A percentile compares a stretch with the other conserved stretches of the same genome.
Evolutionary conservation across 2,113 vertebrate species (phyloP).

Genomic region (Dolichallabes microphthalmus): DNA sequence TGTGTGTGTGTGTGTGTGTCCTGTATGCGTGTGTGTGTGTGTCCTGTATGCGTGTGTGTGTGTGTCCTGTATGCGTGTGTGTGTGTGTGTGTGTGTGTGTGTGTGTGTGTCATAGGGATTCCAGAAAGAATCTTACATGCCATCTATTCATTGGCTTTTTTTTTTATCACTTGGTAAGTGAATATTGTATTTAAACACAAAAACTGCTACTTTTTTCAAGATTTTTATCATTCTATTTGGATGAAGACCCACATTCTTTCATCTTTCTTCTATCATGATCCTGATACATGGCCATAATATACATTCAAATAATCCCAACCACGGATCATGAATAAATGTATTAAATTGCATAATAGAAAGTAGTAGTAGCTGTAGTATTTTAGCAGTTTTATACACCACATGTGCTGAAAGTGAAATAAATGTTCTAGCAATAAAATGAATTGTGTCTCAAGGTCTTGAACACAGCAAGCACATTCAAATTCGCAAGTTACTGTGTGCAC

Average conservation of each 20-base stretch:
- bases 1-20: slow-evolving; percentile 23
- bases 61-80: slow-evolving; percentile 12
- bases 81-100: neutral
- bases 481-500: slow-evolving; percentile 52
- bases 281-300: neutral
- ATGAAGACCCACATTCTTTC: neutral
- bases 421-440: neutral
- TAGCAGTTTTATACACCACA: neutral
- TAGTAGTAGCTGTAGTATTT: neutral
- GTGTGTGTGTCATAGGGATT: neutral
- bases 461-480: slow-evolving; percentile 26
- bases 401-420: neutral
- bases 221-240: neutral
- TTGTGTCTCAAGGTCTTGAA: slow-evolving; percentile 37
- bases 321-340: neutral
- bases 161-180: slow-evolving; percentile 14
- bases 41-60: neutral
- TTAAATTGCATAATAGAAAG: neutral
- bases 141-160: neutral
- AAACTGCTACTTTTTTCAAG: neutral
- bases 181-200: neutral
- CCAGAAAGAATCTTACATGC: slow-evolving; percentile 8
- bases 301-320: neutral
- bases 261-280: neutral
- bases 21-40: neutral